Evolutionary conservation across 2,888 invertebrate species (phyloP).

Genomic region (Germaria angustata): DNA sequence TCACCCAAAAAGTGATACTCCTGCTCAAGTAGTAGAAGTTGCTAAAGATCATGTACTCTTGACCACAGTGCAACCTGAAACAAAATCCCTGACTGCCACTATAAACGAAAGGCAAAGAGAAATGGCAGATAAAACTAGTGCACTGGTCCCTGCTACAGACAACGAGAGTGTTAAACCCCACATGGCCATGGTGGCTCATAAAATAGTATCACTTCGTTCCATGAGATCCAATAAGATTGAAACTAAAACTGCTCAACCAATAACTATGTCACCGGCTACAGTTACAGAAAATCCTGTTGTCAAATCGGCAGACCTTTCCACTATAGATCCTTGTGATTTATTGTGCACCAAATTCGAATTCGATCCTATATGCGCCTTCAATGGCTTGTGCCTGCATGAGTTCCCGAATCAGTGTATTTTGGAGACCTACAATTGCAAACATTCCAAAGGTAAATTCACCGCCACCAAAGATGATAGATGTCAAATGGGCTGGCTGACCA

Average conservation of each 20-base stretch:
- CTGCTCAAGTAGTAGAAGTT: constrained; percentile 41
- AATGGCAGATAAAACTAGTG: constrained; percentile 25
- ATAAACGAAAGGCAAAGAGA: not conserved
- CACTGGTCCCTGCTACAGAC: constrained; percentile 16
- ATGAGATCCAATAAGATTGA: not conserved
- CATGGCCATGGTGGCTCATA: not conserved
- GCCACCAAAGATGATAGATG: constrained; percentile 72
- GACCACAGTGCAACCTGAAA: not conserved
- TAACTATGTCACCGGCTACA: not conserved
- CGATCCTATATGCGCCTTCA: constrained; percentile 73
- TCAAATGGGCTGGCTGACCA: constrained; percentile 65
- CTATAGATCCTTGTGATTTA: constrained; percentile 70
- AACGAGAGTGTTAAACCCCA: not conserved
- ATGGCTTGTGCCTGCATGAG: constrained; percentile 73
- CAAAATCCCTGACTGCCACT: not conserved
- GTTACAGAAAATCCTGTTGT: not conserved
- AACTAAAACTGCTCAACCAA: not conserved
- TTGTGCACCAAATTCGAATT: constrained; percentile 75
- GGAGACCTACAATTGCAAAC: constrained; percentile 75
- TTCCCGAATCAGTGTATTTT: constrained; percentile 76
- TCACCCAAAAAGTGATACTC: not conserved
- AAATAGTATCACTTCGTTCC: not conserved
- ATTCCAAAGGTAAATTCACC: constrained; percentile 72
- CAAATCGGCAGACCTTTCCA: not conserved
- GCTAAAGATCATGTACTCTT: constrained; percentile 28